Evolutionary conservation across 64 coral and sea anemone species (phyloP).

Genomic region (Porites lutea): DNA sequence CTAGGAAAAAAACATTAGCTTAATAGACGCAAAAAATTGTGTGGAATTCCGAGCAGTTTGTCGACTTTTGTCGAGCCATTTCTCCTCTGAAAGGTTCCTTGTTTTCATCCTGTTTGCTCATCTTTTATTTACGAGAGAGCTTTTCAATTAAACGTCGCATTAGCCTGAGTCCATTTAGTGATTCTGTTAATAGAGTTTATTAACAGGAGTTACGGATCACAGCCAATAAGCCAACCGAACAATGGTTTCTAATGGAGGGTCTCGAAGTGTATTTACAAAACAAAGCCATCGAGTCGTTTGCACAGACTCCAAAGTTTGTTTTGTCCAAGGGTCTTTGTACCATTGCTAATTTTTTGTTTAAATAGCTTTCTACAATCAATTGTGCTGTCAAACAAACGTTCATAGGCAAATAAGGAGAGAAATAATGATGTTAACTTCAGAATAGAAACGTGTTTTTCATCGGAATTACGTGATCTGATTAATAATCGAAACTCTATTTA

Average conservation of each 20-base stretch:
- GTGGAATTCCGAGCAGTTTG: not conserved
- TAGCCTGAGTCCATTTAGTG: constrained; percentile 31
- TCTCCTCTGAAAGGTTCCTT: not conserved
- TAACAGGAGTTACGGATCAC: constrained; percentile 46
- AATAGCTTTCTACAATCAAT: constrained; percentile 16
- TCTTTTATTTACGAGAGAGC: not conserved
- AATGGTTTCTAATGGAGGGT: constrained; percentile 31
- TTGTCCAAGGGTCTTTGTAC: constrained; percentile 12
- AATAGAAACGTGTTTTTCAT: constrained; percentile 21
- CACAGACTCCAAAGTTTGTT: constrained; percentile 46
- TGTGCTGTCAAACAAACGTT: constrained; percentile 19
- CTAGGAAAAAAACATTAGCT: not conserved
- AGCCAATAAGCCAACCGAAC: constrained; percentile 23
- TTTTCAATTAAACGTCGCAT: not conserved
- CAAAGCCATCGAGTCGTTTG: not conserved
- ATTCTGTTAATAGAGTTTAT: constrained; percentile 19
- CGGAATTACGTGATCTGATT: too few relatives aligned
- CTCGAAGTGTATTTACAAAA: constrained; percentile 49
- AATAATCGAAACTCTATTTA: not conserved
- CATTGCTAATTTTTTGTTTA: constrained; percentile 7
- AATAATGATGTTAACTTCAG: constrained; percentile 2
- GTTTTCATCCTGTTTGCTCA: not conserved
- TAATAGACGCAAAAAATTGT: not conserved
- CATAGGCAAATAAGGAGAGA: constrained; percentile 14
- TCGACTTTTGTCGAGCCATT: not conserved